Percentiles rank a stretch among this genome's conserved stretches.
phyloP scores from a whole-genome alignment of 2,888 invertebrate genomes.

The Catocala nupta region DNA sequence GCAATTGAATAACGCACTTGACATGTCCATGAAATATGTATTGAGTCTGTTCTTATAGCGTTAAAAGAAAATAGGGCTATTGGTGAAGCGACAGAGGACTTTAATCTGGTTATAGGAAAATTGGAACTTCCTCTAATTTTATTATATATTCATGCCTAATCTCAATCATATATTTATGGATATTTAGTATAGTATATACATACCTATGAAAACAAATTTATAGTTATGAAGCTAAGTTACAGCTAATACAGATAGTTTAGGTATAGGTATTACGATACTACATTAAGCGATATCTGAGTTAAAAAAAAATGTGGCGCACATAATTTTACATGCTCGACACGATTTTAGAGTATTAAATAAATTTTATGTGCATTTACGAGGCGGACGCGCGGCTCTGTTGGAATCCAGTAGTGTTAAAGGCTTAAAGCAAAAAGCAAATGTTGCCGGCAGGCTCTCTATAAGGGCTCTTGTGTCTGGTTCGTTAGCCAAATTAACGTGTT shows the following conservation, averaged over 20 bases:
- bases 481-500: conserved; percentile 82
- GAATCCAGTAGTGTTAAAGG: conserved; percentile 54
- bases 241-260: no score
- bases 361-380: conserved; percentile 7
- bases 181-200: no score
- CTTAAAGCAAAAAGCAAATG: conserved; percentile 69
- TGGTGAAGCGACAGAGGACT: not conserved
- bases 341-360: not conserved
- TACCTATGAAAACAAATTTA: no score
- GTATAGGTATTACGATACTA: no score
- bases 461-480: conserved; percentile 75
- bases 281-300: not conserved
- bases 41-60: conserved; percentile 20
- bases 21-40: conserved; percentile 47
- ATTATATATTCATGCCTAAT: no score
- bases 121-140: no score
- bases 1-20: conserved; percentile 46
- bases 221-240: no score
- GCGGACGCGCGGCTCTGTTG: conserved; percentile 42
- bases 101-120: no score
- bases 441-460: conserved; percentile 55
- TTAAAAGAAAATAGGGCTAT: not conserved
- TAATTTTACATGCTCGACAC: not conserved
- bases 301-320: not conserved
- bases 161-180: no score